A percentile compares a stretch with the other conserved stretches of the same genome.
phyloP scores from a whole-genome alignment of 2,888 invertebrate genomes.

The Clistopyga incitator region DNA sequence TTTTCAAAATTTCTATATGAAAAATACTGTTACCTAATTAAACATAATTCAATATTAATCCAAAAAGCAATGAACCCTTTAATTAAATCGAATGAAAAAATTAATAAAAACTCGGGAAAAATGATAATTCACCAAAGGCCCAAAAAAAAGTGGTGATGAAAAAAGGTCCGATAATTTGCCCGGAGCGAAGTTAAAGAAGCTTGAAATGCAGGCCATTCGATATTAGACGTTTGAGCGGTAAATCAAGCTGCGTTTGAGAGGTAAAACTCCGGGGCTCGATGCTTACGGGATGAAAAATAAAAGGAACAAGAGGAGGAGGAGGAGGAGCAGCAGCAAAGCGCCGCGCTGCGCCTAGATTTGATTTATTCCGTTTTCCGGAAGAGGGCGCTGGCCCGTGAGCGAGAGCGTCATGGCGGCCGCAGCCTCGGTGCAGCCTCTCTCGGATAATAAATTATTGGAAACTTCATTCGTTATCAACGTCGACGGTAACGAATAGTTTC shows the following conservation, averaged over 20 bases:
- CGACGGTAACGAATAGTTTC: constrained; percentile 72
- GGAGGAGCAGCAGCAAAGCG: too few species aligned
- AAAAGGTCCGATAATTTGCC: too few species aligned
- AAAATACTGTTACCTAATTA: too few species aligned
- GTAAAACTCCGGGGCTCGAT: constrained; percentile 30
- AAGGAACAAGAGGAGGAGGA: constrained; percentile 27
- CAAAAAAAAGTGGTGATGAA: too few species aligned
- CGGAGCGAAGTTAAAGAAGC: too few species aligned
- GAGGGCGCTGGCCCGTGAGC: constrained; percentile 33
- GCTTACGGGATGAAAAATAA: constrained; percentile 15
- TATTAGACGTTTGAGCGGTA: constrained; percentile 41
- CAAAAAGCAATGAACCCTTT: too few species aligned
- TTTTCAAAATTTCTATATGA: too few species aligned
- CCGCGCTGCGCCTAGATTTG: constrained; percentile 35
- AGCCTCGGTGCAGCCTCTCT: constrained; percentile 49
- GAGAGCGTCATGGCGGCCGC: constrained; percentile 11
- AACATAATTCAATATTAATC: too few species aligned
- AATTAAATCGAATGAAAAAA: too few species aligned
- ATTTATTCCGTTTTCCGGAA: constrained; percentile 48
- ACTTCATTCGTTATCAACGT: constrained; percentile 73
- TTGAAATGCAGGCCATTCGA: constrained; percentile 36
- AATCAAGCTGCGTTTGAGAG: constrained; percentile 48
- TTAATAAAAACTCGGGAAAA: too few species aligned
- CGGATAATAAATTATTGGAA: constrained; percentile 71
- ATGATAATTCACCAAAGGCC: too few species aligned